Evolutionary conservation across 2,797 vertebrate genomes (phyloP), one percentile per base, ranked within the genome.

Genomic region (Buceros bicornis): DNA sequence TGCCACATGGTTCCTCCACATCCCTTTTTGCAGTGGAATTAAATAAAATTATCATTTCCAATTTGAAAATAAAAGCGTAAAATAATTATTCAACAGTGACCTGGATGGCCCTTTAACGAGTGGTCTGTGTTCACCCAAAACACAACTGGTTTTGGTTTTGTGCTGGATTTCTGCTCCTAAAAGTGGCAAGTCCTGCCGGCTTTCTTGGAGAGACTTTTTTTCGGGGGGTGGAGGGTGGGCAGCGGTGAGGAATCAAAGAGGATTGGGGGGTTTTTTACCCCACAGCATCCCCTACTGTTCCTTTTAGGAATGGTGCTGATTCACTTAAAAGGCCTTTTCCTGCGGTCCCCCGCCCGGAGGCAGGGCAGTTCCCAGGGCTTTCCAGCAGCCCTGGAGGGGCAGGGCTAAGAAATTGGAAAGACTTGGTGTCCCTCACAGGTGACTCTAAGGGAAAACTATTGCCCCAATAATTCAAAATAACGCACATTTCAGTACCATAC

Each of bases 241-340:
- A 13, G 11, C 3, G 5, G 12, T 40, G 37, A 40, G 14, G 1
- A 19, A 71, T 11, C 2, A 12, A 16, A 43, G 19, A 76, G 47
- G 16, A 16, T 2, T 47, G 18, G 1, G 65, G 14, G 5, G 17
- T 40, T 76, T 82, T 74, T 90, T 65, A 80, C 77, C 50, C 77
- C 4, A 66, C 93, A 95, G 93, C 94, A 93, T 43, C 93, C 85
- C 83, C 95, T 96, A 13, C 78, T 71, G 94, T 6, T 87, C n/a
- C 12, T 87, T 89, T 77, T 47, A 9, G 28, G 48, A 79, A 60
- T 3, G 26, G 15, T 48, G 29, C 37, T 21, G 28, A 24, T 45
- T 84, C 53, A 14, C 2, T 71, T 15, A 4, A 37, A 47, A 83
- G 45, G 47, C 16, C 0, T 4, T 45, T 82, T 40, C 6, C 5